A percentile compares a stretch with the other conserved stretches of the same genome.
Conservation (phyloP, 2,113 vertebrate species). For the Nansenia antarctica region DNA sequence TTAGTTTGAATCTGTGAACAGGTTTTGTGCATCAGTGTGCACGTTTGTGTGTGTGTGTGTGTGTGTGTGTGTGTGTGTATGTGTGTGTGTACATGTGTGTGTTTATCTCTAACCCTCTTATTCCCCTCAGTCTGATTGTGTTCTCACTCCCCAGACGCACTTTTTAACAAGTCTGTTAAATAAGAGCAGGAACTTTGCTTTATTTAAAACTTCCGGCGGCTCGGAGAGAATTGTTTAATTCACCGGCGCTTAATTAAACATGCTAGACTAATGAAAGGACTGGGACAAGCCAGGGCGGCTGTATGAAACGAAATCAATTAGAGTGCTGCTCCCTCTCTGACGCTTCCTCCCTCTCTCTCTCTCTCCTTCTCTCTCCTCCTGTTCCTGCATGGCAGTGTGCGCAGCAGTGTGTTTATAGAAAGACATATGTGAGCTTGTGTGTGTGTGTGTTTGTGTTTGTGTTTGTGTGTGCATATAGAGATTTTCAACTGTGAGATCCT, state of each 20-base stretch:
- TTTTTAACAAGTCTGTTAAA: slow-evolving; percentile 16
- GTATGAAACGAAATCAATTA: neutral
- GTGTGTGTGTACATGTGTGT: neutral
- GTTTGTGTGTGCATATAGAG: too few species aligned
- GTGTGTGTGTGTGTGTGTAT: slow-evolving; percentile 1
- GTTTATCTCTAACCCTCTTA: neutral
- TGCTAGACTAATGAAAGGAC: slow-evolving; percentile 20
- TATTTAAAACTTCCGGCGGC: slow-evolving; percentile 41
- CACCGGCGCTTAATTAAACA: slow-evolving; percentile 20
- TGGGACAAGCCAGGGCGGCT: neutral
- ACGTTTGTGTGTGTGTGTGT: neutral
- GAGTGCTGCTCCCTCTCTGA: neutral
- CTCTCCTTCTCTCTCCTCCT: neutral
- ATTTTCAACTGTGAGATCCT: neutral
- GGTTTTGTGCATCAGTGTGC: neutral
- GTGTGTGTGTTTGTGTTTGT: too few species aligned
- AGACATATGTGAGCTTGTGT: neutral
- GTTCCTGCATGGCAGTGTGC: neutral
- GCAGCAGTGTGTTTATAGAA: neutral
- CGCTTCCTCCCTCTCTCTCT: neutral
- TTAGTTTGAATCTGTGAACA: neutral
- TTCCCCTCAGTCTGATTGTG: slow-evolving; percentile 2
- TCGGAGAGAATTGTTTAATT: slow-evolving; percentile 42
- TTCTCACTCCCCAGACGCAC: slow-evolving; percentile 5
- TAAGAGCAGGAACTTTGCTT: slow-evolving; percentile 20